Conservation (phyloP, 2,113 vertebrate species). For the Ginglymostoma cirratum region DNA sequence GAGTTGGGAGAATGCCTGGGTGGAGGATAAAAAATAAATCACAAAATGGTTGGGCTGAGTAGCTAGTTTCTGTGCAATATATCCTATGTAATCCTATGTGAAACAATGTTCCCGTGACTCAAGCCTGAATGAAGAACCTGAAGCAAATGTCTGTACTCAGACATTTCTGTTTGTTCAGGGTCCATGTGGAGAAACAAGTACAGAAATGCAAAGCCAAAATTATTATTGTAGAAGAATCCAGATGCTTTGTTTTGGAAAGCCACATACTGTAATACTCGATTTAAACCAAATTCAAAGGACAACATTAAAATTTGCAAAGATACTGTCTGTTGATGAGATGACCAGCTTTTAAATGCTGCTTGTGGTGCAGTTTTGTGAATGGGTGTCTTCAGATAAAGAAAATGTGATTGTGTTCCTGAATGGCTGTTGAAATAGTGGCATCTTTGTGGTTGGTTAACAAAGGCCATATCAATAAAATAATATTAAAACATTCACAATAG, state of each 20-base stretch:
- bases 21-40: too few species aligned
- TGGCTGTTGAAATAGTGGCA: not conserved
- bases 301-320: not conserved
- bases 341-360: not conserved
- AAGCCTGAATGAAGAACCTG: not conserved
- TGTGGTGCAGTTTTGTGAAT: not conserved
- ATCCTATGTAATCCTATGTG: not conserved
- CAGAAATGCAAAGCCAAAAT: not conserved
- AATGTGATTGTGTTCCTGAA: not conserved
- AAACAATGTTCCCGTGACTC: not conserved
- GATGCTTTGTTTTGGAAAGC: slow-evolving; percentile 1
- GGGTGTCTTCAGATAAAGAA: not conserved
- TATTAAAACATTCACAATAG: not conserved
- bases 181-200: not conserved
- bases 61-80: too few species aligned
- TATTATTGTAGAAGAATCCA: not conserved
- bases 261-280: not conserved
- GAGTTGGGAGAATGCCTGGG: too few species aligned
- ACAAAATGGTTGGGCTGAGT: too few species aligned
- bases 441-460: not conserved
- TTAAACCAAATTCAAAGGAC: not conserved
- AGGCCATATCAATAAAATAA: not conserved
- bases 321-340: not conserved
- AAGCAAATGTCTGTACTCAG: not conserved
- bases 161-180: not conserved